phyloP scores from a whole-genome alignment of 2,113 vertebrate species.

The Octodon degus region DNA sequence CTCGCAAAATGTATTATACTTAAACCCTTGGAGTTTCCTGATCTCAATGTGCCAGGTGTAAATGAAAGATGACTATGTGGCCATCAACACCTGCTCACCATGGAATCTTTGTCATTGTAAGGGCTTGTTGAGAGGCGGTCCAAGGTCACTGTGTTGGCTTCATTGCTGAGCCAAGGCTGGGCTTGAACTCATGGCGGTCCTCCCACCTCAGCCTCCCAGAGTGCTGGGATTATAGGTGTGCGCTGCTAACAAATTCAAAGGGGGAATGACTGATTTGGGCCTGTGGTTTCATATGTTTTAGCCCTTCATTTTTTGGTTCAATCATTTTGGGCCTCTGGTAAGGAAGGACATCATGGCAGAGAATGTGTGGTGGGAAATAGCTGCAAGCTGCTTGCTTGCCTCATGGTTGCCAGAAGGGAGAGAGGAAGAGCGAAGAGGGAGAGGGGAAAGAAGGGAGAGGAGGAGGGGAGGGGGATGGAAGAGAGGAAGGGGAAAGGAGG shows the following conservation, averaged over 20 bases:
- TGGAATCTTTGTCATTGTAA: constrained; percentile 31
- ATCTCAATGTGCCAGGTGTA: background rate
- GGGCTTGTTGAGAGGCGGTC: background rate
- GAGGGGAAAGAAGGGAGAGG: background rate
- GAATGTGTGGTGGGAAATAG: background rate
- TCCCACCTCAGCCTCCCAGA: background rate
- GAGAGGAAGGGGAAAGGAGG: no score
- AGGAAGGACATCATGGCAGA: background rate
- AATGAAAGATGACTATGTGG: background rate
- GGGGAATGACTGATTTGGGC: background rate
- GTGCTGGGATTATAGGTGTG: background rate
- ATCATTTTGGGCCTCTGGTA: background rate
- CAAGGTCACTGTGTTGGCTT: background rate
- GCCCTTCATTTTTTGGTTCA: background rate
- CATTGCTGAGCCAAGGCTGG: background rate
- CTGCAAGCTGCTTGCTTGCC: background rate
- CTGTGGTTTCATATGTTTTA: background rate
- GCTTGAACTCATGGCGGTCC: background rate
- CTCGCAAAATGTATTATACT: background rate
- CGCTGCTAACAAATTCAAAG: background rate
- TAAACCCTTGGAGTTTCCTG: background rate
- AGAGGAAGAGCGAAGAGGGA: background rate
- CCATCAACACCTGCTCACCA: background rate
- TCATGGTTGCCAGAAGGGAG: background rate
- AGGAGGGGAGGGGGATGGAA: background rate